phyloP scores from a whole-genome alignment of 2,888 invertebrate genomes.

The Nesidiocoris tenuis region DNA sequence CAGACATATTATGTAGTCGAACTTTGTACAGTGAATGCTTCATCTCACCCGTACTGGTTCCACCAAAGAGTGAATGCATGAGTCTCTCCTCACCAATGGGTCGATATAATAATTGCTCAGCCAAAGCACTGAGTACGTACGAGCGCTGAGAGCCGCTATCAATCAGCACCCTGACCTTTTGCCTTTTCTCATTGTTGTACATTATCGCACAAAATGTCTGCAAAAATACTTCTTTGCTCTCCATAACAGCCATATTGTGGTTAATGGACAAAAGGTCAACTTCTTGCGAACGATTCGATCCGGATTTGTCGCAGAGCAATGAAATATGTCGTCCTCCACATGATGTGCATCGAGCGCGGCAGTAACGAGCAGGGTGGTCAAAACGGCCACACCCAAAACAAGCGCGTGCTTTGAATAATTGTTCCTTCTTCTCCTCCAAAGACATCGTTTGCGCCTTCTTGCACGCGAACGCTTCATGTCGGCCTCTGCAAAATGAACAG shows the following conservation, averaged over 20 bases:
- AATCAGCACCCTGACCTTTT: slow-evolving; percentile 6
- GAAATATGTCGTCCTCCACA: not conserved
- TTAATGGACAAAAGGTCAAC: slow-evolving; percentile 2
- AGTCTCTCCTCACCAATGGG: slow-evolving; percentile 6
- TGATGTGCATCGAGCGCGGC: not conserved
- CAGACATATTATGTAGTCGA: not conserved
- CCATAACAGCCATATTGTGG: not conserved
- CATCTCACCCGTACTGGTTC: not conserved
- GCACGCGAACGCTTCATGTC: not conserved
- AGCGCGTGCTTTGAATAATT: not conserved
- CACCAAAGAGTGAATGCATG: slow-evolving; percentile 30
- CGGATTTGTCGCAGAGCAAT: slow-evolving; percentile 1
- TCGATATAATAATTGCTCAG: not conserved
- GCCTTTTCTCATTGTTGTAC: not conserved
- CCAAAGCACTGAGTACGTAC: slow-evolving; percentile 3
- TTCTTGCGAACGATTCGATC: slow-evolving; percentile 3
- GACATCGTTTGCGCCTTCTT: slow-evolving; percentile 1
- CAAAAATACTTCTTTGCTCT: slow-evolving; percentile 15
- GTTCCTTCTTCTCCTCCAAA: not conserved
- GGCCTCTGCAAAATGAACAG: slow-evolving; percentile 2
- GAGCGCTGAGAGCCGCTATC: slow-evolving; percentile 11
- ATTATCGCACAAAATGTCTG: slow-evolving; percentile 17
- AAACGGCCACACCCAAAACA: not conserved
- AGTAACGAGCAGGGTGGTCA: not conserved
- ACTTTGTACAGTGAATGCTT: slow-evolving; percentile 3